Conservation (phyloP, 2,113 vertebrate species). For the Octodon degus region DNA sequence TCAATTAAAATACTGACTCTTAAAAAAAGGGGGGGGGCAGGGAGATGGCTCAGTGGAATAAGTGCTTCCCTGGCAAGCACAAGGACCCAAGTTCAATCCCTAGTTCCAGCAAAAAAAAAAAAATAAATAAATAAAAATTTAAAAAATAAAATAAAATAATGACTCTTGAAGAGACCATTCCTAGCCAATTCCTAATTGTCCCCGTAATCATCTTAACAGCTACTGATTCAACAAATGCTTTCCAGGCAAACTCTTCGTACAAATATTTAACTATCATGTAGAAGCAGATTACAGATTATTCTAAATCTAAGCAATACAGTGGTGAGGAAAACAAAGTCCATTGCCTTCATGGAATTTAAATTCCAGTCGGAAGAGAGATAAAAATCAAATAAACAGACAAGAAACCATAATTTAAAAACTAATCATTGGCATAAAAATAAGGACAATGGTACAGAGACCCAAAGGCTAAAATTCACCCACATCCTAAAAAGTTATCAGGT, state of each 20-base stretch:
- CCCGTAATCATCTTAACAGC: conserved; percentile 7
- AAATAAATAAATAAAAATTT: no score
- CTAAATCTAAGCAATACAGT: conserved; percentile 21
- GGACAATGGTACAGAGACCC: background rate
- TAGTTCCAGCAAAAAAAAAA: no score
- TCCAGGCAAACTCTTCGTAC: background rate
- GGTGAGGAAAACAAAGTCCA: conserved; percentile 4
- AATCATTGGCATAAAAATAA: background rate
- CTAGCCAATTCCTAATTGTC: background rate
- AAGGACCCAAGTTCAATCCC: no score
- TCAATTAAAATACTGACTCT: conserved; percentile 17
- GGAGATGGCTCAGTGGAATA: no score
- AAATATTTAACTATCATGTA: background rate
- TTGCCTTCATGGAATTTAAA: conserved; percentile 13
- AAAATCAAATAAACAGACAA: background rate
- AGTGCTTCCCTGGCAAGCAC: no score
- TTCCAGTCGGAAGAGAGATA: background rate
- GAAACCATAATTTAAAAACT: background rate
- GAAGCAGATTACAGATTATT: background rate
- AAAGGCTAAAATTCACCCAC: background rate
- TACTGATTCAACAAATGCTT: conserved; percentile 4
- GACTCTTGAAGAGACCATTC: background rate
- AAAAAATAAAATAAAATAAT: conserved; percentile 61
- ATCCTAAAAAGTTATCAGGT: background rate
- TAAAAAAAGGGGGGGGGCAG: no score